phyloP scores from a whole-genome alignment of 1,140 invertebrate species.

The Metaphire vulgaris region DNA sequence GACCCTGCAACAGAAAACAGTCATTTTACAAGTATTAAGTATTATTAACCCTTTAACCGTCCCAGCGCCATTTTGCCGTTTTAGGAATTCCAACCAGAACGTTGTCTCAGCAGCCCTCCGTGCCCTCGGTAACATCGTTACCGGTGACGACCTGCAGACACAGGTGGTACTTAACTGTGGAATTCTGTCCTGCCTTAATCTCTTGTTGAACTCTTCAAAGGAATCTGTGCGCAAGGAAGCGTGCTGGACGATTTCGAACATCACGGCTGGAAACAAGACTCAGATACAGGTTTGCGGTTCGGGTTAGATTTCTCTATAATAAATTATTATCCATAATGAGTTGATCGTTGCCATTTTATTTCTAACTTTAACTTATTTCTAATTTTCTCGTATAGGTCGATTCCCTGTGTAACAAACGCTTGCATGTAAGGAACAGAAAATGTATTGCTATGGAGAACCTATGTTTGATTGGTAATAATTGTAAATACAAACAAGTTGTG shows the following conservation, averaged over 20 bases:
- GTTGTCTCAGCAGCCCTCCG: conserved; percentile 88
- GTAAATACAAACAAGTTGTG: too few species aligned
- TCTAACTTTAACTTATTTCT: too few species aligned
- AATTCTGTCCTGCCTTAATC: conserved; percentile 75
- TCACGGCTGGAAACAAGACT: conserved; percentile 87
- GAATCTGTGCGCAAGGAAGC: conserved; percentile 91
- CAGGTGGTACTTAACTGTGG: conserved; percentile 69
- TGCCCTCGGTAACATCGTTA: conserved; percentile 96
- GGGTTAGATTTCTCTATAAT: not conserved
- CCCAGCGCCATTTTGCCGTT: conserved; percentile 34
- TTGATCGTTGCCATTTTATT: conserved; percentile 62
- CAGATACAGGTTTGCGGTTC: conserved; percentile 69
- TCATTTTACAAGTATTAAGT: too few species aligned
- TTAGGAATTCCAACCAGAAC: conserved; percentile 75
- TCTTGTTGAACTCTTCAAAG: conserved; percentile 65
- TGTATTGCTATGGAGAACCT: too few species aligned
- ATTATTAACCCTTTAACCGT: too few species aligned
- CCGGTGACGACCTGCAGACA: conserved; percentile 93
- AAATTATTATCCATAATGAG: not conserved
- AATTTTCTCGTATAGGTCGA: conserved; percentile 67
- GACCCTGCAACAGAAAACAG: too few species aligned
- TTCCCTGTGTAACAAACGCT: conserved; percentile 84
- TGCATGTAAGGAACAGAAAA: too few species aligned
- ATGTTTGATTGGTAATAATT: too few species aligned
- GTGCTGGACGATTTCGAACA: conserved; percentile 97